Conservation (phyloP, 2,113 vertebrate species). For the Bujurquina vittata region DNA sequence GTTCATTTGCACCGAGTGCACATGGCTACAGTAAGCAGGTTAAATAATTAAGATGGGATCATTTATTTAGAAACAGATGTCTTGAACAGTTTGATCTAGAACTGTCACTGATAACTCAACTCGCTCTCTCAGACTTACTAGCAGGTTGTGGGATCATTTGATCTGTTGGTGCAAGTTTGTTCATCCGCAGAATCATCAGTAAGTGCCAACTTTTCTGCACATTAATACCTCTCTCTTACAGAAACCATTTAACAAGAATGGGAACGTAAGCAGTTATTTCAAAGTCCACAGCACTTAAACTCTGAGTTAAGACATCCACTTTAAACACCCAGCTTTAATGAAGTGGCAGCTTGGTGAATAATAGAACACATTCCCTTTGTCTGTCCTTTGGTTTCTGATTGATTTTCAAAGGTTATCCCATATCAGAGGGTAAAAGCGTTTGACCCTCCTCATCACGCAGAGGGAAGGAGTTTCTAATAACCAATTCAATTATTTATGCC, state of each 20-base stretch:
- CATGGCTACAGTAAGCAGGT: conserved; percentile 48
- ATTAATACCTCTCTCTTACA: not conserved
- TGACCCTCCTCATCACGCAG: conserved; percentile 23
- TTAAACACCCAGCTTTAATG: conserved; percentile 12
- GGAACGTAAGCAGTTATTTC: not conserved
- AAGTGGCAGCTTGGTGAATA: conserved; percentile 52
- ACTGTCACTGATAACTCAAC: conserved; percentile 25
- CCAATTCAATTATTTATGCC: conserved; percentile 52
- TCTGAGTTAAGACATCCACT: not conserved
- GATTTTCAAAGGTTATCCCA: conserved; percentile 54
- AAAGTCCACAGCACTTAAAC: conserved; percentile 9
- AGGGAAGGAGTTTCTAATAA: conserved; percentile 44
- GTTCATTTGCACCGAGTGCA: conserved; percentile 35
- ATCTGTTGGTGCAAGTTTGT: not conserved
- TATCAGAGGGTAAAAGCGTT: conserved; percentile 38
- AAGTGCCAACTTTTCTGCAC: not conserved
- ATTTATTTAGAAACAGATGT: conserved; percentile 69
- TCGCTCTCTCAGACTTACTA: conserved; percentile 29
- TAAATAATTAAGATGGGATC: conserved; percentile 66
- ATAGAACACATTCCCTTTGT: conserved; percentile 30
- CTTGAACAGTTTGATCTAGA: conserved; percentile 36
- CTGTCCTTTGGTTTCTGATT: conserved; percentile 44
- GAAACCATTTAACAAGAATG: not conserved
- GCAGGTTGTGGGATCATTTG: conserved; percentile 6
- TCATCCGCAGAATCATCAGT: not conserved